Evolutionary conservation across 2,797 vertebrate species (phyloP), one percentile per base, ranked within the genome.

Genomic region (Ataeniobius toweri): DNA sequence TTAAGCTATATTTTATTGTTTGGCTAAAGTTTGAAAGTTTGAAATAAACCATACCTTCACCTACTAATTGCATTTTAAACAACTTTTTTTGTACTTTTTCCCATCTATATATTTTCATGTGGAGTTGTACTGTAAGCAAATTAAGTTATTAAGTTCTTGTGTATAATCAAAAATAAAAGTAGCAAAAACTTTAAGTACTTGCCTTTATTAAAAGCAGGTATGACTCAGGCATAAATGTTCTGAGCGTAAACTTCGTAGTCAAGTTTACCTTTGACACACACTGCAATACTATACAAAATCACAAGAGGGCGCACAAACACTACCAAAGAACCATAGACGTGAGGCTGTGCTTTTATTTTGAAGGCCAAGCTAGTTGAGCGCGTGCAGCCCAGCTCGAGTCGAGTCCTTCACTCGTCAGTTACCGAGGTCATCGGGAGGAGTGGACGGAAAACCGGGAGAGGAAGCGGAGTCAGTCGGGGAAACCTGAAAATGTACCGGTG

Each of bases 301-400:
- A 5, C 2, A 1, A 0, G 86, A 39, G 46, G 85, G 79, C 59
- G 86, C 65, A 0, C 0, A 46, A 56, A 24, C 41, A 3, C 77
- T 41, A 56, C 0, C n/a, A 6, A 22, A 48, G 0, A 16, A 48
- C 4, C n/a, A 0, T 0, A 0, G 0, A 46, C 24, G 12, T 16
- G 41, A 69, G 12, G 2, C 0, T 16, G 0, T 68, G 75, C 86
- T 88, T 88, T 93, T 93, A 92, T 87, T 92, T 78, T 92, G 91
- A 89, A 90, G 78, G 58, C 58, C 28, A 26, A 14, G n/a, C 51
- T 72, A 1, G 74, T 31, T 9, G 20, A 3, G 65, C 55, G 9
- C 0, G 53, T 36, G 77, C 53, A 28, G 67, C 41, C 3, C 22
- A 5, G 36, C 65, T 44, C 5, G 55, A 88, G 90, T 87, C 90